These are phyloP conservation scores for Polietes domitor DNA, from an alignment of 2,888 invertebrate species.

Conservation along the genomic window DNA sequence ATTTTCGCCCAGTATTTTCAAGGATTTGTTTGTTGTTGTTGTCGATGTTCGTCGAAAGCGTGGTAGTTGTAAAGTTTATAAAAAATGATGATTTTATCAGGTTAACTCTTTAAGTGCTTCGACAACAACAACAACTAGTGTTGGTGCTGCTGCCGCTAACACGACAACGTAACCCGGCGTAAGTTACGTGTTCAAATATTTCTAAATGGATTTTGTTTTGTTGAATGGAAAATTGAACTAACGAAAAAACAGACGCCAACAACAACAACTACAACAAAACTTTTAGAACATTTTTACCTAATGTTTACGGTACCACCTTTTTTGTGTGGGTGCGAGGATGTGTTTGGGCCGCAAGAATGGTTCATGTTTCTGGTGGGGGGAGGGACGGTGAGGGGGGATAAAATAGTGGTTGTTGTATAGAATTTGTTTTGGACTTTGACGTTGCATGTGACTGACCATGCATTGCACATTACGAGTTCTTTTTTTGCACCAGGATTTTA, in stretches of 20 bases:
- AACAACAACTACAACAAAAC: no score
- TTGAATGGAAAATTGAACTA: constrained; percentile 24
- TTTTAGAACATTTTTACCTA: constrained; percentile 1
- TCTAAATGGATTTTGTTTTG: constrained; percentile 47
- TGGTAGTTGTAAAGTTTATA: constrained; percentile 45
- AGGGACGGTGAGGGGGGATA: no score
- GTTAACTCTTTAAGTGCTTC: constrained; percentile 60
- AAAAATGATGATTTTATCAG: constrained; percentile 60
- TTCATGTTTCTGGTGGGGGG: constrained; percentile 28
- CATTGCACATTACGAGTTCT: constrained; percentile 50
- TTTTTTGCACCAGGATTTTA: background rate
- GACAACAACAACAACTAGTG: constrained; percentile 5
- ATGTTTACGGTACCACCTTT: constrained; percentile 28
- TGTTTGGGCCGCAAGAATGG: background rate
- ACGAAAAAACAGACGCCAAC: constrained; percentile 4
- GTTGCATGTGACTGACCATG: constrained; percentile 65
- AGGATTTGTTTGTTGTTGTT: no score
- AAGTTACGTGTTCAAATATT: constrained; percentile 60
- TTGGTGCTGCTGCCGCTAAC: background rate
- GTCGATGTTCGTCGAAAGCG: no score
- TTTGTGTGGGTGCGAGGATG: background rate
- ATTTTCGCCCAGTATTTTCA: constrained; percentile 14
- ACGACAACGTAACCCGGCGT: constrained; percentile 30
- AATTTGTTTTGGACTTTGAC: constrained; percentile 55
- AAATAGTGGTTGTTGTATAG: constrained; percentile 13